Evolutionary conservation across 2,888 invertebrate genomes (phyloP).

Genomic region (Adineta ricciae): DNA sequence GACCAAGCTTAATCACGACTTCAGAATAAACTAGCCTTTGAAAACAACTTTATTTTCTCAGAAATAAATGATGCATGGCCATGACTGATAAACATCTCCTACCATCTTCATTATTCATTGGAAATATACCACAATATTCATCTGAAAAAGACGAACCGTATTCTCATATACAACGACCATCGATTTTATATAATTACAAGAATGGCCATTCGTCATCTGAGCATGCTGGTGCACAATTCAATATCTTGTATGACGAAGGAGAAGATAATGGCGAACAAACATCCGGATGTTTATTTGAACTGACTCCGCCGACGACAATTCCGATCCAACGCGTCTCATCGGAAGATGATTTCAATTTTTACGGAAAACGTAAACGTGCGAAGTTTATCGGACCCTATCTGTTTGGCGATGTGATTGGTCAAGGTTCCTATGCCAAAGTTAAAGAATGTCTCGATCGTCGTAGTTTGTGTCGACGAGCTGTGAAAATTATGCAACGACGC

Average conservation of each 20-base stretch:
- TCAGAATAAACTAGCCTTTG: too few relatives aligned
- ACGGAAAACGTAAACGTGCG: conserved; percentile 37
- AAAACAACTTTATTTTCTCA: neutral
- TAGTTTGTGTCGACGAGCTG: conserved; percentile 74
- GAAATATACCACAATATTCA: neutral
- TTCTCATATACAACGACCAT: neutral
- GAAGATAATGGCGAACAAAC: neutral
- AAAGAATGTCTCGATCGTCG: conserved; percentile 90
- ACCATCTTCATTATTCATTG: neutral
- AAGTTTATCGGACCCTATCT: conserved; percentile 87
- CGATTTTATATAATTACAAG: neutral
- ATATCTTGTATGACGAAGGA: neutral
- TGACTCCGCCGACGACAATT: neutral
- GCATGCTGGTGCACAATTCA: neutral
- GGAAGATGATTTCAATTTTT: conserved; percentile 12
- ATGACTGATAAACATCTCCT: neutral
- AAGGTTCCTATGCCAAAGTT: conserved; percentile 96
- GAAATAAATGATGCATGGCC: neutral
- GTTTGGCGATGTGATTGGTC: conserved; percentile 90
- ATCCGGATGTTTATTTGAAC: neutral
- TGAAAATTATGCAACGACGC: conserved; percentile 78
- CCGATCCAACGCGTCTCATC: conserved; percentile 20
- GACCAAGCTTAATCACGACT: too few relatives aligned
- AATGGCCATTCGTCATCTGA: neutral
- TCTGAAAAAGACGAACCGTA: neutral